Base-by-base conservation (phyloP, 2,888 invertebrate genomes). In the Caenorhabditis doughertyi region DNA sequence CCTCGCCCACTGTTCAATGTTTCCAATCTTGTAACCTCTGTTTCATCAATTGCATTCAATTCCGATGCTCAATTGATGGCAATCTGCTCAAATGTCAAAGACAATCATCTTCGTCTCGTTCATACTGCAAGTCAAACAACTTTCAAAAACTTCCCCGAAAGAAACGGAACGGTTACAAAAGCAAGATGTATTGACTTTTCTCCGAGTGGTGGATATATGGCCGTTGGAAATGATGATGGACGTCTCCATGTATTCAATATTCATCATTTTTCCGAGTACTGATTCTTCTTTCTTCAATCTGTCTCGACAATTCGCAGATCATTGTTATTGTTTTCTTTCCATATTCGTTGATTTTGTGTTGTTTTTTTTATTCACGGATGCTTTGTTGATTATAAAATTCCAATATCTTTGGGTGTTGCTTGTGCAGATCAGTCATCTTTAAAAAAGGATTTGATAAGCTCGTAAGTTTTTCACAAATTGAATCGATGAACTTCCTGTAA, bases 71-170 rank as follows among this genome's bases (percentile, higher is more conserved):
- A 86, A 53, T 25, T 81, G 2, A 56, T 86, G 55, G 84, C 84
- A 0, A 74, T 74, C 18, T 80, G 77, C 49, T 84, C 84, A 55
- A 64, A 71, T 23, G 67, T 83, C 32, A 86, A 86, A 67, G 58
- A 74, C 7, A 84, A 84, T 51, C 86, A 86, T 32, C 32, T 86
- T 2, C 84, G 83, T 49, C 62, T 86, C 11, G 71, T 83, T 7
- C 86, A 86, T 49, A 35, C 81, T 18, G 72, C 81, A 9, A 86
- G 84, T 35, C 76, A 74, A 49, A 82, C 86, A n/a, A 77, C 81
- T 3, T 86, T 83, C 74, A 79, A 83, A 35, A 86, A 86, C 71
- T 86, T 86, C 47, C 86, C 86, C 11, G 81, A 81, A 27, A 67
- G 81, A 27, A 71, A 81, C 27, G 79, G 72, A 27, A 65, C 74